Evolutionary conservation across 53 echinoderm and acorn worm genomes (phyloP), one percentile per base, ranked within the genome.

Genomic region (Holothuria scabra): DNA sequence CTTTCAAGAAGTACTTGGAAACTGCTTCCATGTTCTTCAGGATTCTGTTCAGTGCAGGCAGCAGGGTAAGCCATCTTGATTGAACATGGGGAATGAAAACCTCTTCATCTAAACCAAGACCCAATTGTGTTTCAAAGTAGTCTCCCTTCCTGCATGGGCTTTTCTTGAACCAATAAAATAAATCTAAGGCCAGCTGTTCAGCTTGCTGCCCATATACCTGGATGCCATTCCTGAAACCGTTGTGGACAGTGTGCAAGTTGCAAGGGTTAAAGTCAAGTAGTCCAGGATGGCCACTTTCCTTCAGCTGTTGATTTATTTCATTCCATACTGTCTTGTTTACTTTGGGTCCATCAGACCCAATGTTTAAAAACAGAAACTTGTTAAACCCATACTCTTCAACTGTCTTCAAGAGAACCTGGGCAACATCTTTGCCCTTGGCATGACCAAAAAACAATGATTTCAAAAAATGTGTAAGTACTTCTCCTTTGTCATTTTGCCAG

Each of bases 1-100:
- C 75, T 74, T 74, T 41, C 33, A 74, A 74, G 75, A 74, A 74
- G 75, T 74, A 74, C 75, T 74, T 31, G 38, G 31, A 33, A n/a
- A 32, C 37, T n/a, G 75, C 75, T 41, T 33, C 46, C 46, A 74
- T 74, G 31, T 41, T 74, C n/a, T 41, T 38, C 38, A n/a, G 31
- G 35, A 74, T 38, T 74, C 75, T 31, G 33, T 74, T 74, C 46
- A 74, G 33, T 74, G 75, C 46, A 33, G 75, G 75, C n/a, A 74
- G 31, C 33, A 74, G 75, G 35, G 75, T 74, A 41, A 74, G 46
- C 75, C 75, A 74, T 74, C 75, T 74, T 20, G 75, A 74, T 38
- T 74, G 75, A 37, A 74, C 75, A 74, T 76, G 76, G 18, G 56
- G 35, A 25, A 76, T 76, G 55, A 76, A 76, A 19, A 76, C 24